phyloP scores from a whole-genome alignment of 2,113 vertebrate genomes.

The Neopipo cinnamomea region DNA sequence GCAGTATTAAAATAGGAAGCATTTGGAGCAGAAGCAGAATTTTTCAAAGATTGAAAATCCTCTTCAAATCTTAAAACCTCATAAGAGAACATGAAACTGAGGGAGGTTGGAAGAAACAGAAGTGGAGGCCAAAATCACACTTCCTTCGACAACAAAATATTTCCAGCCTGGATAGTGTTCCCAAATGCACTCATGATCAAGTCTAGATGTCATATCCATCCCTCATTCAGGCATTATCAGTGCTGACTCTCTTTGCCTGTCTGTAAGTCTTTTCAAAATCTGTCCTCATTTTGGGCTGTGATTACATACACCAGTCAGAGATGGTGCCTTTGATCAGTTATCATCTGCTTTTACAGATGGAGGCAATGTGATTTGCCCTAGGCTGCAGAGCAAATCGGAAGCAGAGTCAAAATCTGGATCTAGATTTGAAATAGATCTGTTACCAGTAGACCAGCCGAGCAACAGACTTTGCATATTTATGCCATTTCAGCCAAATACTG shows the following conservation, averaged over 20 bases:
- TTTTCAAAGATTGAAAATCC: not conserved
- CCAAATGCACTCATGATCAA: not conserved
- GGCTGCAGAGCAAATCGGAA: constrained; percentile 39
- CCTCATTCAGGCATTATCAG: not conserved
- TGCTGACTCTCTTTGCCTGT: not conserved
- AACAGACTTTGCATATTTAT: constrained; percentile 17
- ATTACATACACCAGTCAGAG: not conserved
- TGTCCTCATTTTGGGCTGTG: not conserved
- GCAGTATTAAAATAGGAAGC: not conserved
- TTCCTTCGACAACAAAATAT: not conserved
- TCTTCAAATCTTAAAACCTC: not conserved
- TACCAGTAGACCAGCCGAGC: not conserved
- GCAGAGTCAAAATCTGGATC: constrained; percentile 24
- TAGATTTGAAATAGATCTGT: constrained; percentile 24
- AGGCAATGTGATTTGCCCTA: constrained; percentile 26
- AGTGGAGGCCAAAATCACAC: not conserved
- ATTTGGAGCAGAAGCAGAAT: not conserved
- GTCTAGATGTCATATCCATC: not conserved
- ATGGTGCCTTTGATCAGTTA: constrained; percentile 42
- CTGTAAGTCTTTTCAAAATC: not conserved
- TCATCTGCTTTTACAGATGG: constrained; percentile 51
- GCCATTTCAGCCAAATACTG: not conserved
- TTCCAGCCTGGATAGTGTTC: not conserved
- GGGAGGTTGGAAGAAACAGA: not conserved
- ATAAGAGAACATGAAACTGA: not conserved